phyloP scores from a whole-genome alignment of 2,888 invertebrate genomes.

The Nipponacmea schrenckii region DNA sequence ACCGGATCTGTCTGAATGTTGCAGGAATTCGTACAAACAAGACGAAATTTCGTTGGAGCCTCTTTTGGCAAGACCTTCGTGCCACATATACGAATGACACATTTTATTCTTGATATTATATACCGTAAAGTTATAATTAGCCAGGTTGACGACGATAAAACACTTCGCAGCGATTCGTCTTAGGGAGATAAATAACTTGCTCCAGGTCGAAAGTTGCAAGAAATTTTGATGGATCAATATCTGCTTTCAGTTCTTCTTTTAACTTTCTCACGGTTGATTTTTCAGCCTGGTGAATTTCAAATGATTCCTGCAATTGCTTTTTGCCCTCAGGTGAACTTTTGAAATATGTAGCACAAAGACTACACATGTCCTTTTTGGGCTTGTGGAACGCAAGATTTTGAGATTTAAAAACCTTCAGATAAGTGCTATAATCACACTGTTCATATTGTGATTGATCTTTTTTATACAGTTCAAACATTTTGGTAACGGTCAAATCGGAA shows the following conservation, averaged over 20 bases:
- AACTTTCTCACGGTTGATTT: not conserved
- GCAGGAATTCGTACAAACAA: not conserved
- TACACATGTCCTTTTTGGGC: not conserved
- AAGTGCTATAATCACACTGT: not conserved
- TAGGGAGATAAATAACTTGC: not conserved
- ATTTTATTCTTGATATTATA: not conserved
- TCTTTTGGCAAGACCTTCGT: not conserved
- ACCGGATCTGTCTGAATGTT: not conserved
- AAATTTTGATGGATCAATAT: not conserved
- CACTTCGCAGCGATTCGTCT: not conserved
- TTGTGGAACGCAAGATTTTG: not conserved
- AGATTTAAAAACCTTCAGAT: not conserved
- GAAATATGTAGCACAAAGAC: not conserved
- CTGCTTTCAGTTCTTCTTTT: not conserved
- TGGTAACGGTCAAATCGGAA: not conserved
- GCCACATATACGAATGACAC: not conserved
- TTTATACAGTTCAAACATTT: not conserved
- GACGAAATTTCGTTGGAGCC: not conserved
- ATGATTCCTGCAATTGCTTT: not conserved
- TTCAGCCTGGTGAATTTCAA: not conserved
- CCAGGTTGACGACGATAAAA: not conserved
- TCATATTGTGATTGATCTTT: not conserved
- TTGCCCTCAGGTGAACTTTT: not conserved
- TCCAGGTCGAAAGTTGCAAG: conserved; percentile 1
- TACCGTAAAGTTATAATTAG: not conserved